These are phyloP conservation scores for Nasonia vitripennis DNA, from an alignment of 1,140 invertebrate genomes.

Conservation along the genomic window DNA sequence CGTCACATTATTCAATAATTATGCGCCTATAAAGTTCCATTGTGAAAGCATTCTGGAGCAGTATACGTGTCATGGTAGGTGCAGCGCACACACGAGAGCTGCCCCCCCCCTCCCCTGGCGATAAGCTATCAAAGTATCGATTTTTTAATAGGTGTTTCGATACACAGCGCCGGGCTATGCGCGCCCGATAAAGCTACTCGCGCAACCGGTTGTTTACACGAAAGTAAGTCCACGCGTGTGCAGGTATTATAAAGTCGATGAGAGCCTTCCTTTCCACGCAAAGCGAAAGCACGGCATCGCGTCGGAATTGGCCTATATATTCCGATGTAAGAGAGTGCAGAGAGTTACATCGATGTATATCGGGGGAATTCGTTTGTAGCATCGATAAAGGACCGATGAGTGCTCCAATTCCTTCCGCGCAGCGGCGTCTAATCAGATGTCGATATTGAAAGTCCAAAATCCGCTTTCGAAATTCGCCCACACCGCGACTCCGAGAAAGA, in stretches of 20 bases:
- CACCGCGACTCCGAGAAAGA: not conserved
- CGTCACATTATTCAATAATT: conserved; percentile 22
- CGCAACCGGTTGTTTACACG: too few relatives aligned
- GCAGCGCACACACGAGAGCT: not conserved
- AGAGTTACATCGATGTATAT: not conserved
- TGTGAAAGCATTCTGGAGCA: conserved; percentile 5
- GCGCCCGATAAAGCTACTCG: too few relatives aligned
- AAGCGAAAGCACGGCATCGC: too few relatives aligned
- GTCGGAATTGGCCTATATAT: too few relatives aligned
- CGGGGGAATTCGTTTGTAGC: not conserved
- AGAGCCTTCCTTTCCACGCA: too few relatives aligned
- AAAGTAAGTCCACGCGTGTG: not conserved
- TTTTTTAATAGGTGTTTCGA: conserved; percentile 9
- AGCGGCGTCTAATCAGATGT: not conserved
- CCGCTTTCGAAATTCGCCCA: not conserved
- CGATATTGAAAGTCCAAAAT: conserved; percentile 5
- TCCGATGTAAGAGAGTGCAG: not conserved
- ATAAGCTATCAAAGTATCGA: conserved; percentile 4
- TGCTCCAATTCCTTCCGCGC: too few relatives aligned
- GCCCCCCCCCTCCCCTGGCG: too few relatives aligned
- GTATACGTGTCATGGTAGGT: not conserved
- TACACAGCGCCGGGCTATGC: not conserved
- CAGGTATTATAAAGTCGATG: too few relatives aligned
- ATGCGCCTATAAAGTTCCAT: conserved; percentile 19
- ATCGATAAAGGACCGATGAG: not conserved